Conservation (phyloP, 2,797 vertebrate genomes). For the Gymnothorax javanicus region DNA sequence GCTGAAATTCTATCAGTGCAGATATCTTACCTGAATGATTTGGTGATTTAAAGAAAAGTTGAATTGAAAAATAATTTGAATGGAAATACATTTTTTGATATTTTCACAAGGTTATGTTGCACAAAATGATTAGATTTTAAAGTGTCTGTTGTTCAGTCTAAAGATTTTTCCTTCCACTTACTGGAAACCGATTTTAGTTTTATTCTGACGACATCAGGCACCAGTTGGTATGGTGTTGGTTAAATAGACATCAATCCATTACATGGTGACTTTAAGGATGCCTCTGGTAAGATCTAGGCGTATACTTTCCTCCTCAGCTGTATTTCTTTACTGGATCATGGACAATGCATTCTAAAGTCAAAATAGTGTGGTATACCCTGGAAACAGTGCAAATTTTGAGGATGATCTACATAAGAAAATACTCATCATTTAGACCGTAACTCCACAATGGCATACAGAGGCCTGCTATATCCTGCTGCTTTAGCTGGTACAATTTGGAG, state of each 20-base stretch:
- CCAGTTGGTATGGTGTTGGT: too few species aligned
- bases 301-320: not conserved
- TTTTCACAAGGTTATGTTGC: too few species aligned
- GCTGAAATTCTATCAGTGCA: not conserved
- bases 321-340: not conserved
- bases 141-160: too few species aligned
- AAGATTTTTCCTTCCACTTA: too few species aligned
- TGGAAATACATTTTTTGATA: too few species aligned
- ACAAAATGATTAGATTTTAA: too few species aligned
- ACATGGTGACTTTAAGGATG: not conserved
- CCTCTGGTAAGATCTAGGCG: not conserved
- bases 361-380: not conserved
- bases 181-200: too few species aligned
- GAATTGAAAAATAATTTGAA: too few species aligned
- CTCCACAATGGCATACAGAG: not conserved
- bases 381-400: not conserved
- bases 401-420: not conserved
- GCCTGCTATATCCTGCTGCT: constrained; percentile 1
- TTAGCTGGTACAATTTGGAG: not conserved
- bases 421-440: not conserved
- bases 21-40: not conserved
- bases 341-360: not conserved
- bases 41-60: not conserved
- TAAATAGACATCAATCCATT: too few species aligned
- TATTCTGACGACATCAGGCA: too few species aligned